These are phyloP conservation scores for Oscheius myriophilus DNA, from an alignment of 2,888 invertebrate genomes.

Conservation along the genomic window DNA sequence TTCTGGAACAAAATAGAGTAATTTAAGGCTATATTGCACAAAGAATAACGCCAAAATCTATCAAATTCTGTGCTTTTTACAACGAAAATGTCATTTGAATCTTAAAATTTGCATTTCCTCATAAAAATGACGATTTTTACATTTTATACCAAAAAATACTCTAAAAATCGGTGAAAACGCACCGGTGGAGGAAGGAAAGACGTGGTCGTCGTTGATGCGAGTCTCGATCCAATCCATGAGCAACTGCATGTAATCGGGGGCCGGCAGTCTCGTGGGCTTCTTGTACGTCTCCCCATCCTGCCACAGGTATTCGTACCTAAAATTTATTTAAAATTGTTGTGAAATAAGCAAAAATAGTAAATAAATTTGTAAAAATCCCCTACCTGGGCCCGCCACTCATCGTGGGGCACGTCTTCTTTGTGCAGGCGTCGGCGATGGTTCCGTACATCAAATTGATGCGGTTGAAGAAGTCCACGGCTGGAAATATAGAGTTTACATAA, in stretches of 20 bases:
- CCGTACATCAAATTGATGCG: slow-evolving; percentile 91
- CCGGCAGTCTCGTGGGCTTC: slow-evolving; percentile 82
- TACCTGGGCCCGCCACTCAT: slow-evolving; percentile 87
- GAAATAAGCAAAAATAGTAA: background rate
- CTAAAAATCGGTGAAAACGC: slow-evolving; percentile 46
- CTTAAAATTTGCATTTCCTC: no score
- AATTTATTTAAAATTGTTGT: slow-evolving; percentile 11
- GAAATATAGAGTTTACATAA: background rate
- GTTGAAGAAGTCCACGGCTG: slow-evolving; percentile 93
- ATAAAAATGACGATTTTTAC: background rate
- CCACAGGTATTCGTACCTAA: slow-evolving; percentile 86
- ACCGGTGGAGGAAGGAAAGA: slow-evolving; percentile 86
- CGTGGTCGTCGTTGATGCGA: slow-evolving; percentile 86
- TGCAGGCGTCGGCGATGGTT: slow-evolving; percentile 83
- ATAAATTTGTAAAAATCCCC: slow-evolving; percentile 46
- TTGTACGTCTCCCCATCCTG: slow-evolving; percentile 82
- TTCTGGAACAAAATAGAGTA: no score
- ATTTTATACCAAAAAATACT: background rate
- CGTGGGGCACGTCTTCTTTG: slow-evolving; percentile 83
- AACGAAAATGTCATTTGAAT: no score
- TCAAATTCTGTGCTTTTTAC: no score
- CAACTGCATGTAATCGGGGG: slow-evolving; percentile 81
- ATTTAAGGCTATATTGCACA: no score
- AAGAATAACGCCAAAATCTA: no score
- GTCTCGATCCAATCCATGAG: slow-evolving; percentile 84